Conservation (phyloP, 2,888 invertebrate genomes). For the Tenthredo mesomela region DNA sequence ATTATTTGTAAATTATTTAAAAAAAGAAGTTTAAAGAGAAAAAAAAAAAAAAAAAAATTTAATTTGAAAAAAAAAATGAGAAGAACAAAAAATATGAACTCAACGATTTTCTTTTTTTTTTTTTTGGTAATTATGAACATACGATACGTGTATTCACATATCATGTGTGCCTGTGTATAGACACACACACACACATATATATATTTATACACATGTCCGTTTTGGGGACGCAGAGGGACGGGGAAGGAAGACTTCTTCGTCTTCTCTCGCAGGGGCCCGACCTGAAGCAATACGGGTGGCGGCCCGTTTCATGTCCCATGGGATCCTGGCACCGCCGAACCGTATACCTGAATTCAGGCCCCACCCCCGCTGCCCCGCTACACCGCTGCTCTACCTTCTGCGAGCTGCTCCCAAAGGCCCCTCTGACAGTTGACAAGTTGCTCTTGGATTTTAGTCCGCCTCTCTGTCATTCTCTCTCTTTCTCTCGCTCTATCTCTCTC, state of each 20-base stretch:
- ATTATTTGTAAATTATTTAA: not conserved
- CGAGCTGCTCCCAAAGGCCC: constrained; percentile 53
- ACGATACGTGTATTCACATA: not conserved
- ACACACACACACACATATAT: not conserved
- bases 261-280: constrained; percentile 41
- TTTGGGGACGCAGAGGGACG: not conserved
- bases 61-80: too few species aligned
- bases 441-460: constrained; percentile 54
- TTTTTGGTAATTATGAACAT: not conserved
- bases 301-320: constrained; percentile 54
- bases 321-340: constrained; percentile 46
- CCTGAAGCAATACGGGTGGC: constrained; percentile 48
- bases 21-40: not conserved
- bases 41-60: not conserved
- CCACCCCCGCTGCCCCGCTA: constrained; percentile 47
- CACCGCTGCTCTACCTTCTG: constrained; percentile 32
- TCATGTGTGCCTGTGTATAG: not conserved
- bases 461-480: constrained; percentile 22
- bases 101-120: not conserved
- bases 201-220: not conserved
- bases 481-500: not conserved
- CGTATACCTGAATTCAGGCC: constrained; percentile 52
- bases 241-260: constrained; percentile 3
- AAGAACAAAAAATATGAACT: too few species aligned
- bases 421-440: constrained; percentile 56